phyloP scores from a whole-genome alignment of 2,888 invertebrate species.

The Nebria salina region DNA sequence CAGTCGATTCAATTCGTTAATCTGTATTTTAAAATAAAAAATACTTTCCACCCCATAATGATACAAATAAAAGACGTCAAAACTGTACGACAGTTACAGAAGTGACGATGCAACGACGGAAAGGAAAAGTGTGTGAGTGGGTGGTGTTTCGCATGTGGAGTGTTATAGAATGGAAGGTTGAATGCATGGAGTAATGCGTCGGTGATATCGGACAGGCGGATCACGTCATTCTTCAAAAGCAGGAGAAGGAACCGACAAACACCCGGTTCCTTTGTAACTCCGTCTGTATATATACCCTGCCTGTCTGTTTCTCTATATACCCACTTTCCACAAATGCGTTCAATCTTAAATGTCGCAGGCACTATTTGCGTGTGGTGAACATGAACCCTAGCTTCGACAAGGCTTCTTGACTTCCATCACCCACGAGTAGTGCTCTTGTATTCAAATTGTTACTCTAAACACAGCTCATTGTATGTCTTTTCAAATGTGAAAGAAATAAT shows the following conservation, averaged over 20 bases:
- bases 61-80: not conserved
- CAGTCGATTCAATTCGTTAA: not conserved
- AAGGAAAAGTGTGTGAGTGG: not conserved
- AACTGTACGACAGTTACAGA: not conserved
- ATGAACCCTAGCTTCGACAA: not conserved
- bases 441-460: not conserved
- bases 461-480: not conserved
- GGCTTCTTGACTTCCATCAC: constrained; percentile 9
- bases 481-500: no score
- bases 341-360: constrained; percentile 24
- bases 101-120: not conserved
- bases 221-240: constrained; percentile 40
- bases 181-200: constrained; percentile 23
- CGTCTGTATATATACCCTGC: not conserved
- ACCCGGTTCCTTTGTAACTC: not conserved
- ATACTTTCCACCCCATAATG: not conserved
- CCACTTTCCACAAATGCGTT: constrained; percentile 17
- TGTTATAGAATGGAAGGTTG: constrained; percentile 20
- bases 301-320: not conserved
- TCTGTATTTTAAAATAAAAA: not conserved
- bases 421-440: not conserved
- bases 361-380: constrained; percentile 14
- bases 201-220: constrained; percentile 37
- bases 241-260: constrained; percentile 36
- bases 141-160: not conserved